phyloP scores from a whole-genome alignment of 2,113 vertebrate genomes.

The human (Homo sapiens) region DNA sequence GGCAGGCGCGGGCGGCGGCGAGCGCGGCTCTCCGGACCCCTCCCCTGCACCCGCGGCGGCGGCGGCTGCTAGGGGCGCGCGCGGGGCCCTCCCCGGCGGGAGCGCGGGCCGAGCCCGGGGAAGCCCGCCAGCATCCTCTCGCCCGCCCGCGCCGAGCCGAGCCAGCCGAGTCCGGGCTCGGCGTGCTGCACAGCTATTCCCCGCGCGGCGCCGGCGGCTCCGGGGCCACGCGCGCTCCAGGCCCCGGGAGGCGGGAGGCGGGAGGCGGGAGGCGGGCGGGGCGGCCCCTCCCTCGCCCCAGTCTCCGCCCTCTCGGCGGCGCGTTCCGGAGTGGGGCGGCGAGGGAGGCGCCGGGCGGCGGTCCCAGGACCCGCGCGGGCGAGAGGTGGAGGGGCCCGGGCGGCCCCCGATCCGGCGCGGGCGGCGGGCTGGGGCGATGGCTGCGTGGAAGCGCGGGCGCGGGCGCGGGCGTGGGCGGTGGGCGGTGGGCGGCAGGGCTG shows the following conservation, averaged over 20 bases:
- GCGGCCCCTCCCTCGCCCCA: constrained; percentile 19
- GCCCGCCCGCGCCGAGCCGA: not conserved
- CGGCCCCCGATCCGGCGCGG: not conserved
- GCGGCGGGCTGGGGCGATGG: not conserved
- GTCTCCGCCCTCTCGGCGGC: constrained; percentile 53
- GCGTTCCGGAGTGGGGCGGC: not conserved
- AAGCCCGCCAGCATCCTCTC: constrained; percentile 67
- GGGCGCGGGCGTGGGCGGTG: not conserved
- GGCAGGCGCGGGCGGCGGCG: not conserved
- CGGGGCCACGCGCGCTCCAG: constrained; percentile 64
- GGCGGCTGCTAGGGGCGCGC: constrained; percentile 27
- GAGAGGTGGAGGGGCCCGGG: not conserved
- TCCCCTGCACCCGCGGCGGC: not conserved
- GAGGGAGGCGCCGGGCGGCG: not conserved
- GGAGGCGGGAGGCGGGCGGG: constrained; percentile 7
- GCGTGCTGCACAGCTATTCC: constrained; percentile 47
- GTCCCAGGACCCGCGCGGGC: not conserved
- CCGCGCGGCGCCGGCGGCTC: constrained; percentile 35
- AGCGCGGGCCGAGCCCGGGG: constrained; percentile 61
- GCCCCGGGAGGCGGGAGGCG: constrained; percentile 54
- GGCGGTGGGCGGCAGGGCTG: not conserved
- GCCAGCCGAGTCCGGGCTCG: constrained; percentile 44
- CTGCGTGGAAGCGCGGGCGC: not conserved
- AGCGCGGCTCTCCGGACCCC: not conserved
- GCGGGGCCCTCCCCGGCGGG: constrained; percentile 3